Evolutionary conservation across 2,113 vertebrate species (phyloP).

Genomic region (Neotragus moschatus): DNA sequence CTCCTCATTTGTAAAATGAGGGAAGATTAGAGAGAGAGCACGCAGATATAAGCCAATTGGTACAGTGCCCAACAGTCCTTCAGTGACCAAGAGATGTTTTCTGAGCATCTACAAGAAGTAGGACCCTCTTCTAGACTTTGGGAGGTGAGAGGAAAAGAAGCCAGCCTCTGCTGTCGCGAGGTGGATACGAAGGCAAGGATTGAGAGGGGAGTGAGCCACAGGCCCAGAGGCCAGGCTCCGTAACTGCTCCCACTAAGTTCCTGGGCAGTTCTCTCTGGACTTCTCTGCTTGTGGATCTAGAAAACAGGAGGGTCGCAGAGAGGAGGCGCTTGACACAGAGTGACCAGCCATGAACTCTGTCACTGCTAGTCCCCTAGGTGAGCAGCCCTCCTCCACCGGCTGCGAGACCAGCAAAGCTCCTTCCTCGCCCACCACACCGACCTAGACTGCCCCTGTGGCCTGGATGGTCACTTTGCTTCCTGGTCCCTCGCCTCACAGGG

Average conservation of each 20-base stretch:
- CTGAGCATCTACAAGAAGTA: background rate
- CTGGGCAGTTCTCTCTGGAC: background rate
- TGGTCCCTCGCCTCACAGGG: background rate
- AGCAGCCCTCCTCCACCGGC: background rate
- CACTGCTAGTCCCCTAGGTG: background rate
- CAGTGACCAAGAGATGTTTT: background rate
- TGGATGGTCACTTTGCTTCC: background rate
- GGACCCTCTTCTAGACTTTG: background rate
- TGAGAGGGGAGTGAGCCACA: background rate
- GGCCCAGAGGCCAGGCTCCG: background rate
- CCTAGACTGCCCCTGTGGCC: background rate
- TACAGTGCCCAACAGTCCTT: no score
- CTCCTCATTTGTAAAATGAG: background rate
- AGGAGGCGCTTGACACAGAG: accelerated
- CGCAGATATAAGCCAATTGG: background rate
- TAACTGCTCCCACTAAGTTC: background rate
- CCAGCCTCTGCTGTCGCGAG: background rate
- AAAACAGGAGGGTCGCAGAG: background rate
- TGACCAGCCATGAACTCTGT: background rate
- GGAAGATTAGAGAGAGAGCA: background rate
- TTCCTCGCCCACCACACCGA: accelerated
- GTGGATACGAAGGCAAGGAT: background rate
- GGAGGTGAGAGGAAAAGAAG: background rate
- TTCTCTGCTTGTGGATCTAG: background rate
- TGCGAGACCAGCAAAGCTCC: background rate